phyloP scores from a whole-genome alignment of 2,113 vertebrate species.

The Telmatochromis sp. region DNA sequence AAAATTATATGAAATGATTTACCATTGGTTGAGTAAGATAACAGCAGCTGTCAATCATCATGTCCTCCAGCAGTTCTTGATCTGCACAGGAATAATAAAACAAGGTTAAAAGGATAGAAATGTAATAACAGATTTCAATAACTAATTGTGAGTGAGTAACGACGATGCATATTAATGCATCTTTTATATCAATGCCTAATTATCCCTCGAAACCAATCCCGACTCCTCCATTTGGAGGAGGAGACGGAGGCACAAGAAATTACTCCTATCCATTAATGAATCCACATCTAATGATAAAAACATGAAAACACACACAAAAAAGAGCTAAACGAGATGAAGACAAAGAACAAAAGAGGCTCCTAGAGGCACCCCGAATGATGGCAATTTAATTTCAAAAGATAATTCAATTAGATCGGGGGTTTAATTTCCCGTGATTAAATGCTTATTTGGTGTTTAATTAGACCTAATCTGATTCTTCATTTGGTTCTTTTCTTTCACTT shows the following conservation, averaged over 20 bases:
- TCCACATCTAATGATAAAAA: conserved; percentile 16
- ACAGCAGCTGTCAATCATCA: conserved; percentile 80
- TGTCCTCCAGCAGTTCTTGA: conserved; percentile 86
- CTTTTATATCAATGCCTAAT: conserved; percentile 14
- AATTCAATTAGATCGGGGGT: conserved; percentile 40
- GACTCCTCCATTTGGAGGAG: not conserved
- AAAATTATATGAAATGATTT: conserved; percentile 52
- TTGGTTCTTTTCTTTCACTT: conserved; percentile 21
- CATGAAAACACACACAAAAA: not conserved
- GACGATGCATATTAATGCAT: not conserved
- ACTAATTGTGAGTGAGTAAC: conserved; percentile 1
- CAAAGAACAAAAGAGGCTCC: not conserved
- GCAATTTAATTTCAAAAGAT: conserved; percentile 32
- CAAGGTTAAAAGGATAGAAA: not conserved
- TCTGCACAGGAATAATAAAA: conserved; percentile 68
- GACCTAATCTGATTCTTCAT: conserved; percentile 20
- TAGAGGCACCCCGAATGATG: conserved; percentile 1
- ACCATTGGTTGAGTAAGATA: conserved; percentile 77
- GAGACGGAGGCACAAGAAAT: not conserved
- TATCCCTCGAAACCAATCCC: not conserved
- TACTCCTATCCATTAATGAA: conserved; percentile 5
- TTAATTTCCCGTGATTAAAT: conserved; percentile 41
- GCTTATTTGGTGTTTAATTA: conserved; percentile 41
- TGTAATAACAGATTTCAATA: not conserved
- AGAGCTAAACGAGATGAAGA: not conserved